These are phyloP conservation scores for Eupithecia insigniata DNA, from an alignment of 2,888 invertebrate genomes.

Conservation along the genomic window DNA sequence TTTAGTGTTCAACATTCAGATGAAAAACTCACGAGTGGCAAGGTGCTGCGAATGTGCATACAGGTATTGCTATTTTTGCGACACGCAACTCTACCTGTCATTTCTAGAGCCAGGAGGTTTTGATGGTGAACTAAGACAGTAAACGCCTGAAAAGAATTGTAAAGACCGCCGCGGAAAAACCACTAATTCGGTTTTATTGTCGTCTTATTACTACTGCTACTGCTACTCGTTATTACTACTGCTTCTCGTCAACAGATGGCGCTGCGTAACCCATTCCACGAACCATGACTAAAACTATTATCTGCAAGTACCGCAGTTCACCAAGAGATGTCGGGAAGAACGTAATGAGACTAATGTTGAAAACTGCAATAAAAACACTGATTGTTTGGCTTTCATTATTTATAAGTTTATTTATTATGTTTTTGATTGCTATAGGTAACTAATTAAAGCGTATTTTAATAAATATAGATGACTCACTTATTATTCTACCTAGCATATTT, in stretches of 20 bases:
- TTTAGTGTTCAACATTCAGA: too few relatives aligned
- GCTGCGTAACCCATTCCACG: neutral
- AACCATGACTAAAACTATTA: neutral
- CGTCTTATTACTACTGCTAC: slow-evolving; percentile 9
- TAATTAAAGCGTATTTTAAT: slow-evolving; percentile 76
- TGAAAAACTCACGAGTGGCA: too few relatives aligned
- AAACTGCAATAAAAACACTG: slow-evolving; percentile 43
- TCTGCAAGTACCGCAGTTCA: slow-evolving; percentile 25
- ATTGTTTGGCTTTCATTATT: slow-evolving; percentile 40
- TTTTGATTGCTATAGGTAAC: slow-evolving; percentile 43
- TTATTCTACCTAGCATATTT: slow-evolving; percentile 4
- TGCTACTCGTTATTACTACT: slow-evolving; percentile 33
- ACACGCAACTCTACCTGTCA: too few relatives aligned
- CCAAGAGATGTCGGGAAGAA: slow-evolving; percentile 49
- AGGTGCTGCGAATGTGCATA: too few relatives aligned
- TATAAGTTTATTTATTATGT: slow-evolving; percentile 42
- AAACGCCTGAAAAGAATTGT: neutral
- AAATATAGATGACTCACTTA: slow-evolving; percentile 57
- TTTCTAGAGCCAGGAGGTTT: neutral
- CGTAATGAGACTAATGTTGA: slow-evolving; percentile 20
- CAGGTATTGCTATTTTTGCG: too few relatives aligned
- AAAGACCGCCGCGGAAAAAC: neutral
- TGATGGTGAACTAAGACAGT: neutral
- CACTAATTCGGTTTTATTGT: neutral
- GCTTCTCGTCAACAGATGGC: slow-evolving; percentile 37